Percentiles rank a stretch among this genome's conserved stretches.
These are phyloP conservation scores for Smithornis capensis DNA, from an alignment of 2,113 vertebrate genomes.

Conservation along the genomic window DNA sequence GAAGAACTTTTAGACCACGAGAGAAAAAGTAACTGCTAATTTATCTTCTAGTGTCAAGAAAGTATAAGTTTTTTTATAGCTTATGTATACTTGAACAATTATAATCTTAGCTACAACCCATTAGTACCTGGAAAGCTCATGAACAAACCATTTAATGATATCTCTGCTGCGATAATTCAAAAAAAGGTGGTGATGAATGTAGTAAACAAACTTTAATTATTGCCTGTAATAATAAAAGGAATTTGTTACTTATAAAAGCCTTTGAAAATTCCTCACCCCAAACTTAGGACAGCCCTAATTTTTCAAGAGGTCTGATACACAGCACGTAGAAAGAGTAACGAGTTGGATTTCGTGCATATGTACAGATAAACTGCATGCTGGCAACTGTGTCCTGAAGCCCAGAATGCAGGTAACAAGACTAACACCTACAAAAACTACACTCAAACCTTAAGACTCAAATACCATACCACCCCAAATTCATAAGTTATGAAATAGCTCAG, in stretches of 20 bases:
- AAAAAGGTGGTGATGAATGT: neutral
- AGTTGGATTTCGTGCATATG: neutral
- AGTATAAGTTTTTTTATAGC: neutral
- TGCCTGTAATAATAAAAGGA: neutral
- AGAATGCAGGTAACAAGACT: neutral
- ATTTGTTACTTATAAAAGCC: neutral
- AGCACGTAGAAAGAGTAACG: neutral
- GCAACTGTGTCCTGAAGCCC: neutral
- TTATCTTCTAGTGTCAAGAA: neutral
- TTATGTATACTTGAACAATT: neutral
- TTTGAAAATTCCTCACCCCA: neutral
- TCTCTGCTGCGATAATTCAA: neutral
- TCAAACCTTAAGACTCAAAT: neutral
- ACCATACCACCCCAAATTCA: neutral
- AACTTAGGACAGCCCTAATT: neutral
- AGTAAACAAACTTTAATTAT: neutral
- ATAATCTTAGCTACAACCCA: neutral
- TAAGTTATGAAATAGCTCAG: neutral
- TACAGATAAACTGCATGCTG: neutral
- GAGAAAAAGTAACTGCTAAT: neutral
- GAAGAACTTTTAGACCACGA: neutral
- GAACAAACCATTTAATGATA: neutral
- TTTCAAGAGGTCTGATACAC: neutral
- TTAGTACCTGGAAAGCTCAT: neutral
- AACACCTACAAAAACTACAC: neutral